Evolutionary conservation across 2,797 vertebrate genomes (phyloP), one percentile per base, ranked within the genome.

Genomic region (Botia kubotai): DNA sequence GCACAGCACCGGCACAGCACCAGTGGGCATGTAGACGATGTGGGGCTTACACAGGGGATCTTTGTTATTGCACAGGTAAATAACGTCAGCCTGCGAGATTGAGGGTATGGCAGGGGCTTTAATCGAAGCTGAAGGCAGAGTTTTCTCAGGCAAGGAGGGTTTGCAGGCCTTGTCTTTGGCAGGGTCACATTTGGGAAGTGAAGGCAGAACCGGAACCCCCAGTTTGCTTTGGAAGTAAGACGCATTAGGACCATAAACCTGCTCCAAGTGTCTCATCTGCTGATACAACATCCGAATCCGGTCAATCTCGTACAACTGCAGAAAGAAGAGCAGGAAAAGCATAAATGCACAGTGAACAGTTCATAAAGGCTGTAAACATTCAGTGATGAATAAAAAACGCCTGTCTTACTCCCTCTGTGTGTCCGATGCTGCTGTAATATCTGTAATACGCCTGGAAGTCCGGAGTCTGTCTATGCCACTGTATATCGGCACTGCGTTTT

Each of bases 391-490:
- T 19, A 8, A 13, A 60, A 4, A 12, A 26, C 4, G 21, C 13
- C 50, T n/a, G 7, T 82, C 89, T 91, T 46, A 95, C 94, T 91
- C 94, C 94, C 81, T 95, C 94, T 0, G 91, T 93, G 92, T 95
- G 94, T 36, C 95, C 95, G 12, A 95, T 95, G 89, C 94, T 95
- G 88, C 90, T 95, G 91, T 95, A 95, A 89, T 95, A 95, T 83
- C 92, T 91, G 88, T 95, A 95, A 86, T 94, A 95, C 8, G 94
- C 73, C 91, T 95, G 94, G 87, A 95, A 95, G 86, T 95, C 94
- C 0, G 94, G 95, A 86, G 86, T 91, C 26, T 86, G 84, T 68
- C 90, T 79, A 91, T 95, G 88, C 95, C 94, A 95, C 52, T 85
- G 84, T 0, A 89, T 89, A 50, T 94, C 94, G 2, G 8, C 81